Base-by-base conservation (phyloP, 2,797 vertebrate genomes). In the Lepus oiostolus region DNA sequence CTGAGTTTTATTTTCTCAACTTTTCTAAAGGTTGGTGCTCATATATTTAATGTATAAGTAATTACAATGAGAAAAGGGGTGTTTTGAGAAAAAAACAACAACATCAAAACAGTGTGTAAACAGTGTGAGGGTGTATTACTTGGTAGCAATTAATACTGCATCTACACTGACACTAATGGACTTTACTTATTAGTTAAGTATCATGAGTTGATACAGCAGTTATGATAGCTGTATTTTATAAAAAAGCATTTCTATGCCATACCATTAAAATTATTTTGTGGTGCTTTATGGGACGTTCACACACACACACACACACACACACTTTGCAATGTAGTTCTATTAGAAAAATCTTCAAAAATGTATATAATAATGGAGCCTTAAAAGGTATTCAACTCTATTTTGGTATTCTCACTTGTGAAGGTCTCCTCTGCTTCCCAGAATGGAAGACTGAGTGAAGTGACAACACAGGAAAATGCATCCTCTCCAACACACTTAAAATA, bases 371-470 rank as follows among this genome's bases (percentile, higher is more conserved):
- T 4, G 76, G 70, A 68, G 28, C 80, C 94, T 93, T 65, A 32
- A 67, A 93, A 94, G 14, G 22, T 75, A 81, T 91, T 94, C 54
- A 67, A 62, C 1, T 94, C 86, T 95, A 91, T 95, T 96, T 93
- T 96, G 38, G 84, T 87, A 71, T 94, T 95, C 90, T 96, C 70
- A 95, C 86, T 95, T 97, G 26, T 94, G 85, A 96, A 96, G 89
- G 79, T 95, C 54, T 91, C 47, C 50, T 95, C 60, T 95, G 60
- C 81, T 93, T 93, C 52, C 38, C 76, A 72, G 30, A 77, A 32
- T 83, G 72, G 77, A 95, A 95, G 93, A 91, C 12, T 94, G 95
- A 91, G 93, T 90, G 65, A 76, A 30, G 5, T 93, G 91, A 88
- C 80, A 96, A 72, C 22, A 85, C 16, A 91, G 89, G 87, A 89